Evolutionary conservation across 1,140 invertebrate species (phyloP), one percentile per base, ranked within the genome.

Genomic region (Aricia agestis): DNA sequence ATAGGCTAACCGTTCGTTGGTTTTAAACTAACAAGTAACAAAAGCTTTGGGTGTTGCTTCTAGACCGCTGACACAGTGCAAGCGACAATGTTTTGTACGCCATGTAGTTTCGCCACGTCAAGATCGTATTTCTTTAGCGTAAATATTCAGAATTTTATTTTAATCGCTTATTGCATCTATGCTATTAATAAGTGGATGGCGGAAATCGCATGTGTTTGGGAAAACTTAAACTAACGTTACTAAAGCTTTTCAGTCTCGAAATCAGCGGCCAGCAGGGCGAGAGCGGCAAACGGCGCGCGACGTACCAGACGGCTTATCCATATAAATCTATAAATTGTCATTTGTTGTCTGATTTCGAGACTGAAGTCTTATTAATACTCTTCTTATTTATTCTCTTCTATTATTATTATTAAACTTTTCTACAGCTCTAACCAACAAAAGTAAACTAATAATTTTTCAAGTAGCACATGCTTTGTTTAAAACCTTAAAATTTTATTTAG

Each of bases 51-150:
- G 69, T 79, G 71, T 89, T 84, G 81, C 77, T 87, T 86, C 69
- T 91, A 91, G 89, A 83, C 77, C 77, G 74, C 82, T 70, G 89
- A 91, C 79, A 79, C 85, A 71, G 89, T 86, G 84, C 77, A 82
- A 69, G 72, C 87, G 74, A 84, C 89, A 79, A 82, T 91, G 87
- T 89, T 91, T 86, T 90, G 89, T 90, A 82, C 88, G 78, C 82
- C 84, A 74, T 89, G 84, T 87, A 89, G 81, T 72, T 86, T 84
- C 84, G 80, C 85, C 42, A 72, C 81, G 72, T 70, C 77, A 72
- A 81, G 82, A 83, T 90, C 89, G 70, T 91, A 79, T 81, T 91
- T 91, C 88, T 89, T 89, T 85, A 82, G 86, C 87, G 89, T 91
- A 91, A 91, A 84, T 91, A 91, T 90, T 72, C 76, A n/a, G 78